phyloP scores from a whole-genome alignment of 37 sponge, comb jelly and placozoan genomes.

The Eunapius fragilis region DNA sequence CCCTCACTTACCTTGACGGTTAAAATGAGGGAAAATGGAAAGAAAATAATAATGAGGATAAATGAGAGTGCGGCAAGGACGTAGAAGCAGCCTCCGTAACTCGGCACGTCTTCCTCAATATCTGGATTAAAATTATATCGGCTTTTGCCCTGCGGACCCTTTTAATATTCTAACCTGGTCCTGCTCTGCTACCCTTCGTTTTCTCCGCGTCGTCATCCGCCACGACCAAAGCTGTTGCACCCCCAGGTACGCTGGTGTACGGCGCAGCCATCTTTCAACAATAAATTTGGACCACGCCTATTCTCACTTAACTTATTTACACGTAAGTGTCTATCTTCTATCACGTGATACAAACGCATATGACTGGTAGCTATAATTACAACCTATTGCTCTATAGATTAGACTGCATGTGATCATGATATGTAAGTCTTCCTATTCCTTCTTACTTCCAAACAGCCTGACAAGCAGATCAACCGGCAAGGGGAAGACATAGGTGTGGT shows the following conservation, averaged over 20 bases:
- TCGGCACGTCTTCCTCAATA: conserved; percentile 15
- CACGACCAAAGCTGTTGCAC: background rate
- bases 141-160: no score
- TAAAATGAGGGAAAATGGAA: conserved; percentile 66
- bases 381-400: no score
- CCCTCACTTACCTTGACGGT: conserved; percentile 74
- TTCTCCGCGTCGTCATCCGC: background rate
- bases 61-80: conserved; percentile 62
- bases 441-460: conserved; percentile 32
- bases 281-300: no score
- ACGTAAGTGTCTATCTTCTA: no score
- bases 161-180: background rate
- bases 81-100: conserved; percentile 33
- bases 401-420: no score
- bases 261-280: no score
- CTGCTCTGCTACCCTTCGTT: background rate
- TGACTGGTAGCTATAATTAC: no score
- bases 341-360: no score
- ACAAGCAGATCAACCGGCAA: conserved; percentile 80
- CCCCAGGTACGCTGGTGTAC: no score
- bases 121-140: background rate
- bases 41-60: conserved; percentile 61
- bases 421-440: no score
- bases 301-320: no score
- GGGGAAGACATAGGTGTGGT: conserved; percentile 95